Evolutionary conservation across 2,888 invertebrate genomes (phyloP), one percentile per base, ranked within the genome.

Genomic region (Orthonevra nobilis): DNA sequence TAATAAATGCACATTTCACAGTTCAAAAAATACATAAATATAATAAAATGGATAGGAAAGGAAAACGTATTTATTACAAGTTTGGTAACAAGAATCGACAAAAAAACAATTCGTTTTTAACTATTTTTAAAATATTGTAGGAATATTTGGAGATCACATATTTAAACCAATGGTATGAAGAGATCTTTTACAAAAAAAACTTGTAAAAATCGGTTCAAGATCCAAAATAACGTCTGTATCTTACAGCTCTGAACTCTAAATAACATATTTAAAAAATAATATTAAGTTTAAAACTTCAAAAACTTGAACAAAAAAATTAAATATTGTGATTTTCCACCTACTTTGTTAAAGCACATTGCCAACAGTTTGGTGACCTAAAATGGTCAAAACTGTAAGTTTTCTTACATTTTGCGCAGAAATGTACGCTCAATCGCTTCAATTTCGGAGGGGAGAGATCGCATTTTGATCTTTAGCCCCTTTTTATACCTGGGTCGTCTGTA

Each of bases 61-160:
- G n/a, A n/a, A n/a, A n/a, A n/a, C n/a, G n/a, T n/a, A 44, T 38
- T 38, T 38, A 12, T 38, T 38, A 38, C 38, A 38, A 14, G 15
- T 38, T 38, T 38, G 4, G n/a, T 38, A 14, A 38, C 15, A 38
- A 40, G 40, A 40, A 40, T 9, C 9, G 19, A 40, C 40, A 40
- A 40, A 15, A 40, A 40, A 40, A n/a, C 40, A 40, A 40, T 40
- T 40, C 40, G 10, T 48, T 48, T 3, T 46, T 46, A 44, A 44
- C 20, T 44, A 44, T 44, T 10, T 44, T 26, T 23, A 23, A 44
- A 44, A 44, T 44, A 23, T 20, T 44, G 26, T 26, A 44, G 12
- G 23, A 44, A 44, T 44, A 44, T 23, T 44, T 44, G 40, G 40
- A 40, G 40, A 40, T 17, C 40, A 5, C 40, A 40, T 17, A 17